Evolutionary conservation across 37 sponge, comb jelly and placozoan genomes (phyloP).

Genomic region (Beroe ovata): DNA sequence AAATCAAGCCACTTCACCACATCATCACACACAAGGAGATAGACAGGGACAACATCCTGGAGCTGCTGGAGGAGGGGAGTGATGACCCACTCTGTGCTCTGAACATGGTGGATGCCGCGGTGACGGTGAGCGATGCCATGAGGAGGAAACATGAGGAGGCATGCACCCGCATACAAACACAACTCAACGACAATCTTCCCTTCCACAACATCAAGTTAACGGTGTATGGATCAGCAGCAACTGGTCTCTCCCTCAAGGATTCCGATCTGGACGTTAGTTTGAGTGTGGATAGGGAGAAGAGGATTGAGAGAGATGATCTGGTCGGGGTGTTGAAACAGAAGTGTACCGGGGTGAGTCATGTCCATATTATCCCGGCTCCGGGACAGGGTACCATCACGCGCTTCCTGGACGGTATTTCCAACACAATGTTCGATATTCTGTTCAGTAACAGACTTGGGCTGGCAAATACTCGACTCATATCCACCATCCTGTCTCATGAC

Average conservation of each 20-base stretch:
- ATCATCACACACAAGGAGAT: background rate
- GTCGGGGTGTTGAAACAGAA: slow-evolving; percentile 30
- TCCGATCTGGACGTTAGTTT: slow-evolving; percentile 32
- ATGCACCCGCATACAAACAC: background rate
- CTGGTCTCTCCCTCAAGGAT: slow-evolving; percentile 15
- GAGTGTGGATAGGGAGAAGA: background rate
- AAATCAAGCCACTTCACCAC: slow-evolving; percentile 14
- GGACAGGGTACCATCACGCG: slow-evolving; percentile 36
- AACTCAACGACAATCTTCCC: slow-evolving; percentile 22
- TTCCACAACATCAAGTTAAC: background rate
- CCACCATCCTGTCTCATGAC: background rate
- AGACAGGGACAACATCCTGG: slow-evolving; percentile 11
- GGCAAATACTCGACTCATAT: slow-evolving; percentile 3
- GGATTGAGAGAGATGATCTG: slow-evolving; percentile 37
- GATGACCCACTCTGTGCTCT: slow-evolving; percentile 49
- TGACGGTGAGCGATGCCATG: background rate
- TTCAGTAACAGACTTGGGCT: slow-evolving; percentile 35
- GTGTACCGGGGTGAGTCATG: slow-evolving; percentile 59
- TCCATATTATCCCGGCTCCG: slow-evolving; percentile 41
- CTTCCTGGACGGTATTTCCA: slow-evolving; percentile 35
- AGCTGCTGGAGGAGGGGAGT: background rate
- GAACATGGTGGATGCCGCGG: slow-evolving; percentile 60
- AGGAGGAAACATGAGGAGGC: slow-evolving; percentile 16
- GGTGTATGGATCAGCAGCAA: slow-evolving; percentile 35
- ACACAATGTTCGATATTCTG: slow-evolving; percentile 24